Evolutionary conservation across 2,797 vertebrate species (phyloP).

Genomic region (Triplophysa bombifrons): DNA sequence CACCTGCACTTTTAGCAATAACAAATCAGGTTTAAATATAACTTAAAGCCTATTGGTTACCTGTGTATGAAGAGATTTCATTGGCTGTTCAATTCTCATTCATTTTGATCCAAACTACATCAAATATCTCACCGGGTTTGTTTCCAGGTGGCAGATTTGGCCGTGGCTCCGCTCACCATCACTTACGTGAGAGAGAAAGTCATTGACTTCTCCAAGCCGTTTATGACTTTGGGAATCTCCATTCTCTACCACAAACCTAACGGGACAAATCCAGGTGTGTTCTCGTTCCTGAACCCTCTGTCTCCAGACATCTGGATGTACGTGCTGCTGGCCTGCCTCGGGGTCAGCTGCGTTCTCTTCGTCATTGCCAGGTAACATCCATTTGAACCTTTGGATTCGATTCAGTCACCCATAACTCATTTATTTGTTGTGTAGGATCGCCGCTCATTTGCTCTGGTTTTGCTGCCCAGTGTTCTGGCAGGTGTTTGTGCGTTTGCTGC

Average conservation of each 20-base stretch:
- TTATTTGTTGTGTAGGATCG: neutral
- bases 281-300: constrained; percentile 95
- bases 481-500: neutral
- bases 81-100: neutral
- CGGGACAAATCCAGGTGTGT: constrained; percentile 95
- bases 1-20: neutral
- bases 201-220: constrained; percentile 98
- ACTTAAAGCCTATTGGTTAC: neutral
- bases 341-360: constrained; percentile 97
- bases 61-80: neutral
- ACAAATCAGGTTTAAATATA: neutral
- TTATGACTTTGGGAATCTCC: constrained; percentile 97
- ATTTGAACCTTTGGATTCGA: neutral
- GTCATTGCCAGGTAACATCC: constrained; percentile 93
- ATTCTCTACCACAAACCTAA: constrained; percentile 98
- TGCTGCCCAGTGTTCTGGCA: constrained; percentile 11
- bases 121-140: no score
- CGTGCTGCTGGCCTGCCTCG: constrained; percentile 93
- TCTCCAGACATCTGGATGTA: constrained; percentile 99
- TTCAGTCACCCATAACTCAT: neutral
- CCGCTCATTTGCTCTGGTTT: neutral
- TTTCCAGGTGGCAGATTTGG: constrained; percentile 92
- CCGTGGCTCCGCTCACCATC: constrained; percentile 96
- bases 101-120: neutral
- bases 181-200: constrained; percentile 97